These are phyloP conservation scores for Dinocampus coccinellae DNA, from an alignment of 2,888 invertebrate genomes.

Conservation along the genomic window DNA sequence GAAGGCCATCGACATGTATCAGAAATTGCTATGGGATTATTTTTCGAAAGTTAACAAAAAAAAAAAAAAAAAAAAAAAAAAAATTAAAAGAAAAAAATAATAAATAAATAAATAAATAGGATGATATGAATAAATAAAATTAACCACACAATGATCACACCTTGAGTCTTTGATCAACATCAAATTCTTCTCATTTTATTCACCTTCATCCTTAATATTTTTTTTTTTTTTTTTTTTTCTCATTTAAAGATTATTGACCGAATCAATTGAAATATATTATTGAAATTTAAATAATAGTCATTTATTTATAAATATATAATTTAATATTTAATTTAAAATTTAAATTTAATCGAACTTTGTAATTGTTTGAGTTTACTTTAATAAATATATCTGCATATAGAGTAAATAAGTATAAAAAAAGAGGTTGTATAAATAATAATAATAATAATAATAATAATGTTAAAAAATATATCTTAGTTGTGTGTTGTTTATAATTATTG, in stretches of 20 bases:
- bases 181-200: no score
- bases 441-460: no score
- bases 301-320: no score
- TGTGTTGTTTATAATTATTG: no score
- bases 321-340: no score
- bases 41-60: background rate
- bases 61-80: background rate
- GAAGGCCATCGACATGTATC: slow-evolving; percentile 19
- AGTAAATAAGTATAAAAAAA: no score
- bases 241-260: slow-evolving; percentile 8
- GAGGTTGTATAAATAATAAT: no score
- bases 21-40: slow-evolving; percentile 2
- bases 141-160: background rate
- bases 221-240: background rate
- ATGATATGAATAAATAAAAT: no score
- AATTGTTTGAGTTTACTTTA: background rate
- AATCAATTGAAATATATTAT: background rate
- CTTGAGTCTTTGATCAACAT: no score
- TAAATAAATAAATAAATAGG: no score
- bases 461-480: no score
- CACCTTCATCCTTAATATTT: background rate
- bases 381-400: background rate
- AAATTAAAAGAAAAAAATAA: background rate
- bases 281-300: no score
- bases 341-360: background rate